Conservation (phyloP, 53 echinoderm and acorn worm genomes). For the Actinopyga echinites region DNA sequence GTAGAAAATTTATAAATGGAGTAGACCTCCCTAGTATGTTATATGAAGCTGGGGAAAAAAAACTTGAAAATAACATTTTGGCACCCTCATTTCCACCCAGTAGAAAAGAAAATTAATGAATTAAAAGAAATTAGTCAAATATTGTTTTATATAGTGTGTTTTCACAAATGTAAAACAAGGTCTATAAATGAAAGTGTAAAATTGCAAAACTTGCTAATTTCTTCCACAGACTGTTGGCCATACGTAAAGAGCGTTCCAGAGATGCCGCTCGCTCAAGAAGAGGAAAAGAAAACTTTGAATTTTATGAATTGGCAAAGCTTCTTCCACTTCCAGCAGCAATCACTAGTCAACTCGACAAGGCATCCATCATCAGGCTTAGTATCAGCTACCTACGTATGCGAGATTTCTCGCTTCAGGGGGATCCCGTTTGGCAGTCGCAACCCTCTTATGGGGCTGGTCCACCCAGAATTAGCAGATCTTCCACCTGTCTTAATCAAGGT, state of each 20-base stretch:
- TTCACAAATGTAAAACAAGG: too few relatives aligned
- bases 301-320: conserved; percentile 96
- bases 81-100: too few relatives aligned
- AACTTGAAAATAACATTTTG: too few relatives aligned
- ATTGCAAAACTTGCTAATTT: not conserved
- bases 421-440: conserved; percentile 85
- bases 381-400: conserved; percentile 97
- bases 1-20: too few relatives aligned
- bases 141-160: too few relatives aligned
- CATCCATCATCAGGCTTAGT: conserved; percentile 96
- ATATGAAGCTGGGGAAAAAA: too few relatives aligned
- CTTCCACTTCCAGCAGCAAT: conserved; percentile 96
- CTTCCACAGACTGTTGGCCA: conserved; percentile 73
- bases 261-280: conserved; percentile 91
- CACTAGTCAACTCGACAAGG: conserved; percentile 99
- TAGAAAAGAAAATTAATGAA: too few relatives aligned
- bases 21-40: too few relatives aligned
- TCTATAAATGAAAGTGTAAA: too few relatives aligned
- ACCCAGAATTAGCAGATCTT: conserved; percentile 34
- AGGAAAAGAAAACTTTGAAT: conserved; percentile 98
- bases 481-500: conserved; percentile 40
- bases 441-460: conserved; percentile 19
- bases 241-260: conserved; percentile 91
- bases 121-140: too few relatives aligned
- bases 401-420: conserved; percentile 85